Conservation (phyloP, 37 sponge, comb jelly and placozoan species). For the Bolinopsis microptera region DNA sequence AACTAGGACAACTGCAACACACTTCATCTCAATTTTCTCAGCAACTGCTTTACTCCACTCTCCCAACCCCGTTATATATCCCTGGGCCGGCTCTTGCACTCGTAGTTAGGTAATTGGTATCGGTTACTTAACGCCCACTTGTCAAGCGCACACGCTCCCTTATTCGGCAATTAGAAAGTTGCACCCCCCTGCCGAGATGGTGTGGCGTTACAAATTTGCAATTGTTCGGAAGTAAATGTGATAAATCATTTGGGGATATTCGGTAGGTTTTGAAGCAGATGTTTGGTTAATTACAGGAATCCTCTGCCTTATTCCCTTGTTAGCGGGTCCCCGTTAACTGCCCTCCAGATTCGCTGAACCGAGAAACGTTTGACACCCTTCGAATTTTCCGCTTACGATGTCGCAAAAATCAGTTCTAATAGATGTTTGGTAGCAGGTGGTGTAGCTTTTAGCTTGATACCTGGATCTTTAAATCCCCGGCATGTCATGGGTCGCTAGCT, state of each 20-base stretch:
- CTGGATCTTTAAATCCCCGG: not conserved
- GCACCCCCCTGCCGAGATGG: not conserved
- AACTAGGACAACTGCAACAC: not conserved
- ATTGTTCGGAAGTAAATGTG: not conserved
- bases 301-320: not conserved
- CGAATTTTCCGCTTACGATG: not conserved
- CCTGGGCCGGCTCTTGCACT: too few relatives aligned
- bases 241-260: not conserved
- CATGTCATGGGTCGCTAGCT: not conserved
- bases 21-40: not conserved
- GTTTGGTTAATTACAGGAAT: not conserved
- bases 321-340: not conserved
- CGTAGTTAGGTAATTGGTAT: not conserved
- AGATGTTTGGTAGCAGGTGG: not conserved
- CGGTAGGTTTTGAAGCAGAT: not conserved
- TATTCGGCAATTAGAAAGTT: not conserved
- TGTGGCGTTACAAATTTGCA: not conserved
- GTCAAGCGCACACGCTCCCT: not conserved
- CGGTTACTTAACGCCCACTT: not conserved
- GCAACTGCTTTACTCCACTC: not conserved
- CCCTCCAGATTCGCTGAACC: not conserved
- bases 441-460: not conserved
- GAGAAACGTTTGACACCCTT: not conserved
- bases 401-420: not conserved
- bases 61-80: not conserved